Conservation (phyloP, 2,888 invertebrate genomes). For the Cheilosia vernalis region DNA sequence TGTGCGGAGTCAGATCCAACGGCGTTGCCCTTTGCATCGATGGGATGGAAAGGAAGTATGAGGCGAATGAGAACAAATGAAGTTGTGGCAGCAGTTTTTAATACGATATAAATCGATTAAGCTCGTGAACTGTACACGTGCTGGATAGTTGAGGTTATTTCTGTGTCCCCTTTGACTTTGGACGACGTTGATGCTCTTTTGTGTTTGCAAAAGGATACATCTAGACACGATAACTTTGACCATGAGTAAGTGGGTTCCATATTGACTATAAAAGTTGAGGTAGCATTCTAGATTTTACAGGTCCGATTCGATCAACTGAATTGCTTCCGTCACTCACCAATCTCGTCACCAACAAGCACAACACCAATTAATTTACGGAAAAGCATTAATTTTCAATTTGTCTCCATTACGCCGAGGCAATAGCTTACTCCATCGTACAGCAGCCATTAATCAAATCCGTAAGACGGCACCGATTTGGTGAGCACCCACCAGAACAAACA, state of each 20-base stretch:
- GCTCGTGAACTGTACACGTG: slow-evolving; percentile 37
- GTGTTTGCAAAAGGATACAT: slow-evolving; percentile 3
- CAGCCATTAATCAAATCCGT: slow-evolving; percentile 53
- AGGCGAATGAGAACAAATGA: slow-evolving; percentile 49
- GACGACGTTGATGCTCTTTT: slow-evolving; percentile 11
- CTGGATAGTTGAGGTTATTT: slow-evolving; percentile 21
- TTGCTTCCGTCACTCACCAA: background rate
- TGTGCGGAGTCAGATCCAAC: slow-evolving; percentile 6
- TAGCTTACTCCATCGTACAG: slow-evolving; percentile 5
- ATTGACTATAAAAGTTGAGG: no score
- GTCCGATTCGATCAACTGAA: no score
- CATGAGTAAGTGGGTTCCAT: no score
- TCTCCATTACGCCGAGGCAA: slow-evolving; percentile 46
- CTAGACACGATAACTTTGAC: no score
- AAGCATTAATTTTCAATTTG: slow-evolving; percentile 56
- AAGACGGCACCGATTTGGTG: slow-evolving; percentile 31
- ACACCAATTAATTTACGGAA: slow-evolving; percentile 14
- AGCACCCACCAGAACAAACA: background rate
- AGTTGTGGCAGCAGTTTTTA: slow-evolving; percentile 58
- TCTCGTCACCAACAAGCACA: background rate
- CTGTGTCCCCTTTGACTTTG: background rate
- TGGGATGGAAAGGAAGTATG: background rate
- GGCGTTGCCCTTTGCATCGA: background rate
- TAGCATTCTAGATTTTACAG: no score
- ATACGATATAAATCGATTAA: slow-evolving; percentile 68